Percentiles rank a stretch among this genome's conserved stretches.
These are phyloP conservation scores for Spea bombifrons DNA, from an alignment of 2,113 vertebrate species.

Conservation along the genomic window DNA sequence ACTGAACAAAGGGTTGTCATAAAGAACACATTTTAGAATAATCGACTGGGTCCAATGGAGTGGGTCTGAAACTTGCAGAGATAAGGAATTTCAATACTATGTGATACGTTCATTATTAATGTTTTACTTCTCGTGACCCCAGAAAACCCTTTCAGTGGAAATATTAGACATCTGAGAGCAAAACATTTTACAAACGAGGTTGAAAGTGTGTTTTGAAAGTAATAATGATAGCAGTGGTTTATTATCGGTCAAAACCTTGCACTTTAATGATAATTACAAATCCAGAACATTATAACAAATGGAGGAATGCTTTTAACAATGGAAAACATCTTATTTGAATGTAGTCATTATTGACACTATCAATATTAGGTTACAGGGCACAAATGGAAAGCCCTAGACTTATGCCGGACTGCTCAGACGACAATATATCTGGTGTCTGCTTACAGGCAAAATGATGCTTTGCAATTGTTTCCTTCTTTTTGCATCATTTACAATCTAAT, in stretches of 20 bases:
- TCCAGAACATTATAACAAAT: conserved; percentile 40
- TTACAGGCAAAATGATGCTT: conserved; percentile 34
- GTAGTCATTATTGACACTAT: conserved; percentile 42
- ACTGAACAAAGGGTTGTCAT: no score
- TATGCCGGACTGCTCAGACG: conserved; percentile 30
- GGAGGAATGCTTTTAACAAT: conserved; percentile 44
- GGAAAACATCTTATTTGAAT: conserved; percentile 42
- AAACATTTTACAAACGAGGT: conserved; percentile 27
- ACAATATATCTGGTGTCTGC: conserved; percentile 37
- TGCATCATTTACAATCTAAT: conserved; percentile 8
- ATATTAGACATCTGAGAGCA: not conserved
- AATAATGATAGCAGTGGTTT: conserved; percentile 34
- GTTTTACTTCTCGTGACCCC: conserved; percentile 16
- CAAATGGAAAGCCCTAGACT: conserved; percentile 36
- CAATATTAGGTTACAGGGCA: conserved; percentile 42
- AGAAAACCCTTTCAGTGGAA: not conserved
- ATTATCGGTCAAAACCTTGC: conserved; percentile 27
- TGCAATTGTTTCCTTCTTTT: conserved; percentile 18
- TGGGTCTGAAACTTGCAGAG: no score
- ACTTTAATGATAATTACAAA: conserved; percentile 43
- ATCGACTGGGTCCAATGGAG: no score
- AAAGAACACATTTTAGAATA: no score
- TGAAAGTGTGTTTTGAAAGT: conserved; percentile 27
- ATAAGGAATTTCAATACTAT: not conserved
- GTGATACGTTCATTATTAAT: conserved; percentile 1